Conservation (phyloP, 2,888 invertebrate genomes). For the Drosophila incognita region DNA sequence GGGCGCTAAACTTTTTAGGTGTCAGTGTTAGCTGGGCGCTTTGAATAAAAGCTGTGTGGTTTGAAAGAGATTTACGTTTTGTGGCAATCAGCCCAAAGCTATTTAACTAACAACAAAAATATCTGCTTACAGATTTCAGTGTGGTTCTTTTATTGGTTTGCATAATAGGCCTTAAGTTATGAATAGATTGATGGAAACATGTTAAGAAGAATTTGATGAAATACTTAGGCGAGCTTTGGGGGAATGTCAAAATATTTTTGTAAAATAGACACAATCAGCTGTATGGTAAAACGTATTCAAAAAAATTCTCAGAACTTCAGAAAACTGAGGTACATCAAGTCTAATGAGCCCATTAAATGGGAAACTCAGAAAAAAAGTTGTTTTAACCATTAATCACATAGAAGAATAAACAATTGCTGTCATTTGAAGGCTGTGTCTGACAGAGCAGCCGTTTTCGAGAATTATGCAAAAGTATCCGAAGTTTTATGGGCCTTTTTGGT, state of each 20-base stretch:
- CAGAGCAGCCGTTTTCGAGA: constrained; percentile 6
- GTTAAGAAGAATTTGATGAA: not conserved
- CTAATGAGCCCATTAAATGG: not conserved
- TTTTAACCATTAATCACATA: constrained; percentile 33
- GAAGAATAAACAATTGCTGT: constrained; percentile 17
- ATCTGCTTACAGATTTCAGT: constrained; percentile 28
- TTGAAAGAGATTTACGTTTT: constrained; percentile 64
- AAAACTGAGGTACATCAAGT: not conserved
- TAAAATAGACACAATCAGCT: not conserved
- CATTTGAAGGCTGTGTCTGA: not conserved
- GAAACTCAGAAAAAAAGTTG: not conserved
- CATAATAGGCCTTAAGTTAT: constrained; percentile 8
- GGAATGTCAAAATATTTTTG: not conserved
- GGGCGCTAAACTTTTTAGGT: constrained; percentile 58
- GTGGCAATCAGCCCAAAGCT: constrained; percentile 40
- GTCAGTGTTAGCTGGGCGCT: constrained; percentile 48
- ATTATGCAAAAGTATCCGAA: constrained; percentile 51
- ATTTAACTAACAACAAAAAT: constrained; percentile 57
- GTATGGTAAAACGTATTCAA: not conserved
- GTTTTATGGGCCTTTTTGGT: not conserved
- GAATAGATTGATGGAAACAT: constrained; percentile 4
- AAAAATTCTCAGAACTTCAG: no score
- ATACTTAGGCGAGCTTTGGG: not conserved
- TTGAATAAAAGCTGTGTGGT: constrained; percentile 49
- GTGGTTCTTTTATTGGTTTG: not conserved